phyloP scores from a whole-genome alignment of 2,888 invertebrate species.

The Microchrysa polita region DNA sequence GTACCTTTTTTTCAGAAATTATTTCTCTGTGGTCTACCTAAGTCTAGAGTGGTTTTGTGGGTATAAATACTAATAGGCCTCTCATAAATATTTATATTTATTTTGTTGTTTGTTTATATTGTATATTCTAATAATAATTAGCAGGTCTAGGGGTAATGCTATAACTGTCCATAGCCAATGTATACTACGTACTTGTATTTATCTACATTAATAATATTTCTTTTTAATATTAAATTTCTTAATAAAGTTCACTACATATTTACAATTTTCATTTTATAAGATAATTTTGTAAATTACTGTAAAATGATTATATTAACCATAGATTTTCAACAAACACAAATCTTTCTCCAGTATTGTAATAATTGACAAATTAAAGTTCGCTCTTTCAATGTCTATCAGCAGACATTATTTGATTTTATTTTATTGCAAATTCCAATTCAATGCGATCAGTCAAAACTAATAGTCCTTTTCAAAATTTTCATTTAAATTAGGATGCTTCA shows the following conservation, averaged over 20 bases:
- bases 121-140: too few species aligned
- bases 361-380: slow-evolving; percentile 33
- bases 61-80: slow-evolving; percentile 55
- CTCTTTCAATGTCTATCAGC: too few species aligned
- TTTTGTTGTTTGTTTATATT: not conserved
- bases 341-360: not conserved
- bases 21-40: not conserved
- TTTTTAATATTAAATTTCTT: too few species aligned
- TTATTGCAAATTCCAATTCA: too few species aligned
- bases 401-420: too few species aligned
- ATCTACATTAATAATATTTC: slow-evolving; percentile 20
- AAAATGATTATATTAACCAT: slow-evolving; percentile 8
- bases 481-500: too few species aligned
- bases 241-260: slow-evolving; percentile 21
- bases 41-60: not conserved
- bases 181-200: not conserved
- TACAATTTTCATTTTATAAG: slow-evolving; percentile 4
- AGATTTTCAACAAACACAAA: not conserved
- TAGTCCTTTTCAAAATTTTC: not conserved
- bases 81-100: slow-evolving; percentile 43
- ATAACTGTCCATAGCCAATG: not conserved
- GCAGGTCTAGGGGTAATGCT: not conserved
- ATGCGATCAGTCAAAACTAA: too few species aligned
- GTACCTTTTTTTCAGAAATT: not conserved
- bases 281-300: not conserved